These are phyloP conservation scores for Perithous albicinctus DNA, from an alignment of 2,888 invertebrate genomes.

Conservation along the genomic window DNA sequence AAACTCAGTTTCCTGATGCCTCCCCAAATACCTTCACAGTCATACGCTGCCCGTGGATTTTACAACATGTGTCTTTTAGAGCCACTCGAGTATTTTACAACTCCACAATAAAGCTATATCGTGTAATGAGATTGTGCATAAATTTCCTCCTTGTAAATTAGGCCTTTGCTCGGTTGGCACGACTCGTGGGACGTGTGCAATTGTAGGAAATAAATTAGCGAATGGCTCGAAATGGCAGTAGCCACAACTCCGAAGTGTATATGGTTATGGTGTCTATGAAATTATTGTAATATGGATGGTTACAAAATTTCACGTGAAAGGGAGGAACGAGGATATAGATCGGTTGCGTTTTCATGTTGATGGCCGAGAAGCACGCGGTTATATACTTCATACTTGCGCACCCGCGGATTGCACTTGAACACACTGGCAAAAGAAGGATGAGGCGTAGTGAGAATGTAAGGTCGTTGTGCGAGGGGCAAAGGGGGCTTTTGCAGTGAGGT, in stretches of 20 bases:
- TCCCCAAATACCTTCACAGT: not conserved
- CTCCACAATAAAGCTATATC: slow-evolving; percentile 35
- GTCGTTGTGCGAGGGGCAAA: slow-evolving; percentile 48
- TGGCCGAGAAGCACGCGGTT: slow-evolving; percentile 54
- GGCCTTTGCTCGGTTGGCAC: not conserved
- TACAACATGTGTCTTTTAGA: slow-evolving; percentile 9
- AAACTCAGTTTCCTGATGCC: not conserved
- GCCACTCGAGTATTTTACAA: slow-evolving; percentile 12
- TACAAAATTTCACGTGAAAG: slow-evolving; percentile 27
- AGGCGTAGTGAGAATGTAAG: slow-evolving; percentile 23
- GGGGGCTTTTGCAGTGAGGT: slow-evolving; percentile 36
- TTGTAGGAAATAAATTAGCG: slow-evolving; percentile 24
- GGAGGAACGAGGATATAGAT: not conserved
- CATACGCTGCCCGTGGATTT: not conserved
- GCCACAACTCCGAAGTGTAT: not conserved
- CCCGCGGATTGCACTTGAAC: slow-evolving; percentile 54
- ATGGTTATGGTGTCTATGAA: slow-evolving; percentile 19
- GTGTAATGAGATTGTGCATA: slow-evolving; percentile 40
- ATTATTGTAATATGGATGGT: slow-evolving; percentile 47
- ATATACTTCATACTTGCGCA: slow-evolving; percentile 57
- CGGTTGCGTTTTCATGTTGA: slow-evolving; percentile 10
- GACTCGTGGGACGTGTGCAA: slow-evolving; percentile 12
- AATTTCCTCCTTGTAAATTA: slow-evolving; percentile 42
- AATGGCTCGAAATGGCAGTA: slow-evolving; percentile 1
- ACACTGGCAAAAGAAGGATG: slow-evolving; percentile 29